Percentiles rank a stretch among this genome's conserved stretches.
Evolutionary conservation across 1,140 invertebrate genomes (phyloP).

Genomic region (Hylaeus anthracinus): DNA sequence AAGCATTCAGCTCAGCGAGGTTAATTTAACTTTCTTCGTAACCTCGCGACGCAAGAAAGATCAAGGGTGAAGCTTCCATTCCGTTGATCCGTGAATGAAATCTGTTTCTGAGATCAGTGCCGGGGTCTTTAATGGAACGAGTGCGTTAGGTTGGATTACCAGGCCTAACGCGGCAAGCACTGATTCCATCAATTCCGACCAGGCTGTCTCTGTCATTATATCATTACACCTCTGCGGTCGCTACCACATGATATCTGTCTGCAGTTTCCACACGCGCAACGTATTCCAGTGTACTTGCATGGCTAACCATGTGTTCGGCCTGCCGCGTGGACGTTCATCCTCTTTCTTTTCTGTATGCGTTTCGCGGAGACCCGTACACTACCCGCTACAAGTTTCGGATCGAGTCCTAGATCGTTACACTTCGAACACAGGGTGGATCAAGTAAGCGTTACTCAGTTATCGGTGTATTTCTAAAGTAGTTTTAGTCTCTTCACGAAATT

Average conservation of each 20-base stretch:
- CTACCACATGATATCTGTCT: constrained; percentile 59
- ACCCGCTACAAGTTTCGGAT: not conserved
- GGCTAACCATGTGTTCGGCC: not conserved
- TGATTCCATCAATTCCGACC: constrained; percentile 77
- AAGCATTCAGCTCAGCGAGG: too few species aligned
- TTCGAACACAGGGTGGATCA: too few species aligned
- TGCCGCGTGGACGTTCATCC: not conserved
- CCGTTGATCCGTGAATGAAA: constrained; percentile 43
- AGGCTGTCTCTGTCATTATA: constrained; percentile 75
- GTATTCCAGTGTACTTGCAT: not conserved
- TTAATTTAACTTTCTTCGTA: not conserved
- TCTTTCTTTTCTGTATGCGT: not conserved
- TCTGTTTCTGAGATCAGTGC: constrained; percentile 46
- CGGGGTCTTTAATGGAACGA: constrained; percentile 57
- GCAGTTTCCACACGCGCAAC: not conserved
- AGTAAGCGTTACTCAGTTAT: too few species aligned
- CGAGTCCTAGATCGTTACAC: not conserved
- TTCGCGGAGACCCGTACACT: not conserved
- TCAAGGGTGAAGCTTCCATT: constrained; percentile 39
- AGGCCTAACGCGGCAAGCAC: constrained; percentile 67
- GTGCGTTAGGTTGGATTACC: constrained; percentile 67
- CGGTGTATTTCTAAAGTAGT: too few species aligned
- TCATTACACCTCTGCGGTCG: constrained; percentile 69
- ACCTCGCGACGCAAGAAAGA: constrained; percentile 10
- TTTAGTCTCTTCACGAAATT: too few species aligned